Evolutionary conservation across 2,113 vertebrate species (phyloP), one percentile per base, ranked within the genome.

Genomic region (Danionella cerebrum): DNA sequence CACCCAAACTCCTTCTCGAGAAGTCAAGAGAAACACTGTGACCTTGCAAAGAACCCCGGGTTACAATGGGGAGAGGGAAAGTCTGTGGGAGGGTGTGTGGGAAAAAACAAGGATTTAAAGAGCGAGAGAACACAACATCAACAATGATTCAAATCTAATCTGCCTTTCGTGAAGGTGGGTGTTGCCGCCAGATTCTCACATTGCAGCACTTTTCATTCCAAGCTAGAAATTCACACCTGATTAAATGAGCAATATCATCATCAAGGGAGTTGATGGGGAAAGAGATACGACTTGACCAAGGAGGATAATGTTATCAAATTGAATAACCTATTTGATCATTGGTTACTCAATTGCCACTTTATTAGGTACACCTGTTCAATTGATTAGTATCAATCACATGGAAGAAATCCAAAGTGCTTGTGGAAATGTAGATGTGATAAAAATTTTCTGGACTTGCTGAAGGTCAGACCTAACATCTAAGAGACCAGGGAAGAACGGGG

Each of bases 101-200:
- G 9, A 9, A 18, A 11, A 44, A 13, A 60, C 21, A 42, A 38
- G 6, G 11, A 21, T 8, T 45, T 62, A 33, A 62, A 62, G 41
- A 21, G 41, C 6, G 16, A 64, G 16, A 16, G 44, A 64, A 64
- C 29, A 48, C 41, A 45, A 63, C 29, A 48, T 48, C 44, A 63
- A 63, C 59, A 48, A 47, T 64, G 60, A 50, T 64, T 48, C 44
- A 48, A 33, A 50, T 64, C 44, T 64, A 50, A 64, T 64, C 60
- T 48, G 2, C 13, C 10, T 42, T 48, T 64, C 42, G 35, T 48
- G 27, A 13, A 47, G 16, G 22, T 47, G 18, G 42, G 59, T 48
- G 44, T 14, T 63, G 41, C 25, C 41, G 45, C 33, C 16, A 31
- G 41, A 16, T 47, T 62, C 58, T 62, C 58, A 47, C 27, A 44